Conservation (phyloP, 2,888 invertebrate genomes). For the Linnaemya tessellans region DNA sequence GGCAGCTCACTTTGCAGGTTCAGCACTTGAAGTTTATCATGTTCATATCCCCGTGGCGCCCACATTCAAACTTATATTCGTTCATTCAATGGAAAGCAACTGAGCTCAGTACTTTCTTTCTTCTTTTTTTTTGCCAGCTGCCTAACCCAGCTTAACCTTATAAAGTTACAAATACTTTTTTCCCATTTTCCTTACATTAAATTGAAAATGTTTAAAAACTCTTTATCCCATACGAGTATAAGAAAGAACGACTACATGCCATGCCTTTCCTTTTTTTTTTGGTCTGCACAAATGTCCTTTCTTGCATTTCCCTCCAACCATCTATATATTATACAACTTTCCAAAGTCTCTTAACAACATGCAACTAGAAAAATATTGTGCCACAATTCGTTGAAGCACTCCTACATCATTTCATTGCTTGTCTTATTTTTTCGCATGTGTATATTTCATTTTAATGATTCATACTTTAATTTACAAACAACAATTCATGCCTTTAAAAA, state of each 20-base stretch:
- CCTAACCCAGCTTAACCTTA: neutral
- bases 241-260: too few species aligned
- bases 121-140: neutral
- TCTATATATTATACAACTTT: neutral
- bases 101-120: neutral
- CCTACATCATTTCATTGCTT: conserved; percentile 43
- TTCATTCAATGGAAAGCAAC: neutral
- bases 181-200: too few species aligned
- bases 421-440: conserved; percentile 27
- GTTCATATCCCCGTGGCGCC: too few species aligned
- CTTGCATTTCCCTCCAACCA: neutral
- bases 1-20: too few species aligned
- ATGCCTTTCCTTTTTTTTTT: neutral
- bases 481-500: conserved; percentile 33
- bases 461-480: conserved; percentile 67
- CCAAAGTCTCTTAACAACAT: neutral
- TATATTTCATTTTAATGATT: conserved; percentile 68
- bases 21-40: too few species aligned
- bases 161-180: neutral
- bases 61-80: too few species aligned
- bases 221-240: too few species aligned
- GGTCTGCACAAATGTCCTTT: neutral
- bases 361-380: conserved; percentile 7
- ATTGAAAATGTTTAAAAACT: too few species aligned
- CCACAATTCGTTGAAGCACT: conserved; percentile 51